phyloP scores from a whole-genome alignment of 1,140 invertebrate species.

The Drosophila nebulosa region DNA sequence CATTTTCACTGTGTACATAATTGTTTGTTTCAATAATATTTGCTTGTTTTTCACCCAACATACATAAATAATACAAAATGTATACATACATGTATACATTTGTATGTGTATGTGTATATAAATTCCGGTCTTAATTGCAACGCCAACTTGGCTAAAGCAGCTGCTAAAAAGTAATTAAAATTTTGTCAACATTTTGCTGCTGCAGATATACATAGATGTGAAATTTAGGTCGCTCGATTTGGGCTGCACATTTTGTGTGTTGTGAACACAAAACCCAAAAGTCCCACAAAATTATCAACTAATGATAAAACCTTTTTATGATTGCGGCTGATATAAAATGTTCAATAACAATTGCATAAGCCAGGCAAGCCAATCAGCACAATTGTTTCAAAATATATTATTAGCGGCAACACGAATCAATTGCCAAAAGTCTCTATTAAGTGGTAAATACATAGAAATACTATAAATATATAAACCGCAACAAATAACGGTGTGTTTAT shows the following conservation, averaged over 20 bases:
- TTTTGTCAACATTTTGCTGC: conserved; percentile 67
- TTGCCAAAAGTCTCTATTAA: background rate
- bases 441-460: background rate
- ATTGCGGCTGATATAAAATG: conserved; percentile 35
- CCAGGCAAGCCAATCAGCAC: background rate
- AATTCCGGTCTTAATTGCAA: conserved; percentile 72
- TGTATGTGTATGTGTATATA: background rate
- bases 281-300: conserved; percentile 21
- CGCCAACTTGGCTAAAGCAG: conserved; percentile 45
- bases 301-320: conserved; percentile 39
- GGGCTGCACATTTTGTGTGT: background rate
- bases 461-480: background rate
- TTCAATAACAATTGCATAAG: conserved; percentile 56
- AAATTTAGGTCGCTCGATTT: conserved; percentile 16
- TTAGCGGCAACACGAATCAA: conserved; percentile 12
- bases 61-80: conserved; percentile 64
- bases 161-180: conserved; percentile 75
- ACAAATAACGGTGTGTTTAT: conserved; percentile 23
- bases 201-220: conserved; percentile 1
- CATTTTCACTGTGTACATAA: background rate
- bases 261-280: background rate
- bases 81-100: background rate
- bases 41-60: conserved; percentile 48
- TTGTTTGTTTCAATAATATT: conserved; percentile 34
- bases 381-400: conserved; percentile 1